A percentile compares a stretch with the other conserved stretches of the same genome.
Evolutionary conservation across 2,888 invertebrate genomes (phyloP).

Genomic region (Amitus sp.): DNA sequence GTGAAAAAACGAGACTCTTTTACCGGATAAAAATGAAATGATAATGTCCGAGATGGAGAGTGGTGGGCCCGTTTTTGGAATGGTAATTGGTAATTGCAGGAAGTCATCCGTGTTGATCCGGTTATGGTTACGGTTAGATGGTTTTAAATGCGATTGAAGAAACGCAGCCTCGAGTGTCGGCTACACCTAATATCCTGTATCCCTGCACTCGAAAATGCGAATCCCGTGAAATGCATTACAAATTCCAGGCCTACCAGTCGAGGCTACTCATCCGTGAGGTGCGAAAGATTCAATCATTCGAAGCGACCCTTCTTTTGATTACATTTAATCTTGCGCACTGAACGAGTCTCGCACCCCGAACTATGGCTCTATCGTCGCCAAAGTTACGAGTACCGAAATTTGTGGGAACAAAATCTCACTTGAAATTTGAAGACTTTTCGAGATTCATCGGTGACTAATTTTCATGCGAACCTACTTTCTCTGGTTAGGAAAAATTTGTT

Average conservation of each 20-base stretch:
- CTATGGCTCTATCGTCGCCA: too few species aligned
- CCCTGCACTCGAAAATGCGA: slow-evolving; percentile 50
- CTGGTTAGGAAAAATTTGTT: too few species aligned
- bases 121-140: too few species aligned
- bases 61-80: too few species aligned
- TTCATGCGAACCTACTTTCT: too few species aligned
- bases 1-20: too few species aligned
- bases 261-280: slow-evolving; percentile 42
- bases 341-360: slow-evolving; percentile 16
- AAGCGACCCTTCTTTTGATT: slow-evolving; percentile 39
- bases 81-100: slow-evolving; percentile 50
- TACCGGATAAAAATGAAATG: too few species aligned
- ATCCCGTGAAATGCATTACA: slow-evolving; percentile 45
- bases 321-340: slow-evolving; percentile 40
- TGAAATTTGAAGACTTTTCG: too few species aligned
- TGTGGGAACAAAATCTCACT: slow-evolving; percentile 8
- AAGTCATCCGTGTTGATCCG: slow-evolving; percentile 54
- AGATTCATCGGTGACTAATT: too few species aligned
- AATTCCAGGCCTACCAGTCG: slow-evolving; percentile 12
- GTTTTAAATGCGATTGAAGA: slow-evolving; percentile 47
- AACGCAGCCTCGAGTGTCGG: slow-evolving; percentile 36
- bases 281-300: slow-evolving; percentile 53
- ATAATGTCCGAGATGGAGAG: too few species aligned
- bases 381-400: neutral
- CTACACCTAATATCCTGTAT: slow-evolving; percentile 46